A percentile compares a stretch with the other conserved stretches of the same genome.
phyloP scores from a whole-genome alignment of 2,113 vertebrate genomes.

The Ochotona curzoniae region DNA sequence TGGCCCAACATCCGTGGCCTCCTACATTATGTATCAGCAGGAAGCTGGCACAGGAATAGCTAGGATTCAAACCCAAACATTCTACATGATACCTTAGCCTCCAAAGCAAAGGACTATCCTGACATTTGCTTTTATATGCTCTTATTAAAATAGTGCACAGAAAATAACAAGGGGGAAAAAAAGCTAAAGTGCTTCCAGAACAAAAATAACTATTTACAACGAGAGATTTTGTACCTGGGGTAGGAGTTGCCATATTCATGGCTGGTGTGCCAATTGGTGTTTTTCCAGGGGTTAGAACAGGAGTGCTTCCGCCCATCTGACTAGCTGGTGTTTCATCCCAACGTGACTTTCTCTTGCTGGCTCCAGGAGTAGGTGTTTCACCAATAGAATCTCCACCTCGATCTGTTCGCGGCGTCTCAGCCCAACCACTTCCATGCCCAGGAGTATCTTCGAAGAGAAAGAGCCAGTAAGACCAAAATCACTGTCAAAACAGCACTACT shows the following conservation, averaged over 20 bases:
- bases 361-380: slow-evolving; percentile 98
- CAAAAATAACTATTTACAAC: neutral
- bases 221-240: slow-evolving; percentile 89
- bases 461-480: neutral
- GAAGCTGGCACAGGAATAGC: no score
- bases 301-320: slow-evolving; percentile 98
- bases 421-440: slow-evolving; percentile 98
- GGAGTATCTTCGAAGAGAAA: slow-evolving; percentile 91
- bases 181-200: neutral
- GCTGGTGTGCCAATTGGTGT: slow-evolving; percentile 98
- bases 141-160: neutral
- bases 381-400: slow-evolving; percentile 97
- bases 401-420: slow-evolving; percentile 97
- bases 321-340: slow-evolving; percentile 99
- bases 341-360: slow-evolving; percentile 98
- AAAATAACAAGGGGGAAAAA: neutral
- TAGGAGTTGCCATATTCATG: slow-evolving; percentile 99
- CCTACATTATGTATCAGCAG: no score
- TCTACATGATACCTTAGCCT: no score
- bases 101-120: no score
- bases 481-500: neutral
- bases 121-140: neutral
- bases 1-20: no score
- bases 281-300: slow-evolving; percentile 97
- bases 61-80: no score